These are phyloP conservation scores for Chelidonichthys spinosus DNA, from an alignment of 2,797 vertebrate genomes.

Conservation along the genomic window DNA sequence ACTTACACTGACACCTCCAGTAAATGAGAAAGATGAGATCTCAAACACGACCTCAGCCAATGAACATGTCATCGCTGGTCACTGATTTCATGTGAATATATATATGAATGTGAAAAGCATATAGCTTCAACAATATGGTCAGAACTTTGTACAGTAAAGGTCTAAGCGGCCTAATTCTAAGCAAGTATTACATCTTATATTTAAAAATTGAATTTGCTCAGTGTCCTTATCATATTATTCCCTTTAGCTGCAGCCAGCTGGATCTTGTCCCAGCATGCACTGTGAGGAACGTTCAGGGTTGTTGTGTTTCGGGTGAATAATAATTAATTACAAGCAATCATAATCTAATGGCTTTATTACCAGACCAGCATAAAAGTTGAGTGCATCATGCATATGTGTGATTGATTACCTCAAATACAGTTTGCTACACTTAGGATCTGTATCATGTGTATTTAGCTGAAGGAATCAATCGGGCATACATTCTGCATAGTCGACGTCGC, in stretches of 20 bases:
- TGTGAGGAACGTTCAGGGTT: neutral
- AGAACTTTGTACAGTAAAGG: neutral
- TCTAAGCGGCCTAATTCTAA: too few relatives aligned
- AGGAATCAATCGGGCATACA: conserved; percentile 9
- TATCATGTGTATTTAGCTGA: neutral
- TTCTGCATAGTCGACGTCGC: neutral
- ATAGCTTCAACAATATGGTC: neutral
- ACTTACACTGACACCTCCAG: neutral
- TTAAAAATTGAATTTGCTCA: neutral
- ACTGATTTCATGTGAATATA: neutral
- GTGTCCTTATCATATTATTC: neutral
- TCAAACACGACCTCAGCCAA: neutral
- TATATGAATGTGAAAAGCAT: neutral
- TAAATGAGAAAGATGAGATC: neutral
- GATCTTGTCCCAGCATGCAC: neutral
- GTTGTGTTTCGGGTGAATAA: conserved; percentile 4
- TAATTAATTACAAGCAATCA: conserved; percentile 4
- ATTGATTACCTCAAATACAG: conserved; percentile 19
- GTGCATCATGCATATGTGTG: conserved; percentile 1
- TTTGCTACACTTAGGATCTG: neutral
- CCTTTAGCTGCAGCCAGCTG: neutral
- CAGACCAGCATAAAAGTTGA: neutral
- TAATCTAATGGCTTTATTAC: neutral
- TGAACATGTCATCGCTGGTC: neutral
- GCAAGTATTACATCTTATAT: neutral